phyloP scores from a whole-genome alignment of 2,888 invertebrate species.

The Cantharis rustica region DNA sequence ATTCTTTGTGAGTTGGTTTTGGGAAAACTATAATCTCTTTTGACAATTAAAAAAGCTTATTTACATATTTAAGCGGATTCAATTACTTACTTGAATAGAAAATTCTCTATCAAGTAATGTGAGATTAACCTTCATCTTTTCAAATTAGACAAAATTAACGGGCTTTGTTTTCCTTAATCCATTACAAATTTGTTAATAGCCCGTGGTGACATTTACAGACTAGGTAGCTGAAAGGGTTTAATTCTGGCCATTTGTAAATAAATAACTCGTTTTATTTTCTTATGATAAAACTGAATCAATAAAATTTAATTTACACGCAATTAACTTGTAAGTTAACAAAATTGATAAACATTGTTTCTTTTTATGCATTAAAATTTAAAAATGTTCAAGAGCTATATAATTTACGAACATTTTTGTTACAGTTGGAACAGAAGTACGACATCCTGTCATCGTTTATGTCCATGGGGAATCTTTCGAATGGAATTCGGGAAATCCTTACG shows the following conservation, averaged over 20 bases:
- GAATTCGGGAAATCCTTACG: constrained; percentile 97
- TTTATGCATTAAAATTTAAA: neutral
- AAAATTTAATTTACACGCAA: neutral
- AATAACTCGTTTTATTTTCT: neutral
- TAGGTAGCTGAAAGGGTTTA: constrained; percentile 9
- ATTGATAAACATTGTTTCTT: neutral
- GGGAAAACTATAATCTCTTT: neutral
- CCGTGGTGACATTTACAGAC: constrained; percentile 1
- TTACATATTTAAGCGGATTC: neutral
- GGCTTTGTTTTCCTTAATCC: constrained; percentile 4
- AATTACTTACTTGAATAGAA: neutral
- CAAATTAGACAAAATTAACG: constrained; percentile 2
- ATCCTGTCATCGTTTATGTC: constrained; percentile 82
- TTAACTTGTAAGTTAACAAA: neutral
- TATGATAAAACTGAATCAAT: neutral
- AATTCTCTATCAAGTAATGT: neutral
- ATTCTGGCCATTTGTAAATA: constrained; percentile 6
- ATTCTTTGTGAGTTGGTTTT: neutral
- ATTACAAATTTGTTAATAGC: constrained; percentile 8
- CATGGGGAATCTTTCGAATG: constrained; percentile 92
- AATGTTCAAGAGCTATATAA: neutral
- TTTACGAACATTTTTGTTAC: constrained; percentile 40
- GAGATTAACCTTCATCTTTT: neutral
- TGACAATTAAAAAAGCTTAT: neutral
- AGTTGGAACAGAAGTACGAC: constrained; percentile 62